These are phyloP conservation scores for Catocala nupta DNA, from an alignment of 2,888 invertebrate species.

Conservation along the genomic window DNA sequence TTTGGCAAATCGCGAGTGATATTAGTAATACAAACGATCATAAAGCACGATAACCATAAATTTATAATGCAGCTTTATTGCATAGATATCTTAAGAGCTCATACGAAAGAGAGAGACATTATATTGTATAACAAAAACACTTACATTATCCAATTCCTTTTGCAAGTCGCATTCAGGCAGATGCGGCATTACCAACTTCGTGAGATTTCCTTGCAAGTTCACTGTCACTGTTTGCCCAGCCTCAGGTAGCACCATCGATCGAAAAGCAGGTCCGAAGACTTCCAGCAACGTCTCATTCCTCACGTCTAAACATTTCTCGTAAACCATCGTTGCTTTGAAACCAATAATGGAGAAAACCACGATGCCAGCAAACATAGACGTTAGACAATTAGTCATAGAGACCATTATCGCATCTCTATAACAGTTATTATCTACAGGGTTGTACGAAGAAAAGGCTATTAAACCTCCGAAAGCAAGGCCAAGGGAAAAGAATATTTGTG, in stretches of 20 bases:
- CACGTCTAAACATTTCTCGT: conserved; percentile 90
- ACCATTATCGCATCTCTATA: conserved; percentile 97
- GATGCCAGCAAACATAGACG: conserved; percentile 98
- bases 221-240: conserved; percentile 86
- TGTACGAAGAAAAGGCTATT: conserved; percentile 98
- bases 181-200: conserved; percentile 88
- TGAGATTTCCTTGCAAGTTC: conserved; percentile 84
- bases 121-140: conserved; percentile 69
- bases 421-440: conserved; percentile 98
- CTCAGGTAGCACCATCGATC: conserved; percentile 83
- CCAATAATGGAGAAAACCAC: conserved; percentile 98
- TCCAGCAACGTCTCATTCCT: conserved; percentile 88
- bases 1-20: too few relatives aligned
- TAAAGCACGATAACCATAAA: too few relatives aligned
- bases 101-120: too few relatives aligned
- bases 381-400: conserved; percentile 96
- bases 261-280: conserved; percentile 85
- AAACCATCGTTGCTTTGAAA: conserved; percentile 95
- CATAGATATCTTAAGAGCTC: too few relatives aligned
- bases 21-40: too few relatives aligned
- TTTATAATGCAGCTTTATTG: too few relatives aligned
- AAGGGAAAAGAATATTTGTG: conserved; percentile 98
- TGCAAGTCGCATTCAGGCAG: conserved; percentile 93
- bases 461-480: conserved; percentile 98
- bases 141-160: conserved; percentile 95